A percentile compares a stretch with the other conserved stretches of the same genome.
These are phyloP conservation scores for Sebastiscus tertius DNA, from an alignment of 2,797 vertebrate species.

Conservation along the genomic window DNA sequence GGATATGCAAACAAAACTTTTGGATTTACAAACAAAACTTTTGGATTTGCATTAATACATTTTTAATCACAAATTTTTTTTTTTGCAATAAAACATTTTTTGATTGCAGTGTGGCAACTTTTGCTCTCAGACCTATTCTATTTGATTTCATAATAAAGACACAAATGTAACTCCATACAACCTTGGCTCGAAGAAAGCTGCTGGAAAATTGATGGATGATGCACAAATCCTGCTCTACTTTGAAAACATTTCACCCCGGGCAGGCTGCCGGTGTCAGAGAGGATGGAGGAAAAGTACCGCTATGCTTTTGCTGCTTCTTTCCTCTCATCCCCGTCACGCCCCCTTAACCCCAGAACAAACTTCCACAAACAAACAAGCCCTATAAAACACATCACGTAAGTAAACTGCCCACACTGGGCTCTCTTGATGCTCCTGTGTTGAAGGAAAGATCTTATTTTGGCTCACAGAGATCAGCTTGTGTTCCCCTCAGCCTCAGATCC, in stretches of 20 bases:
- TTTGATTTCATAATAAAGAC: no score
- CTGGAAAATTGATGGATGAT: background rate
- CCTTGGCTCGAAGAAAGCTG: background rate
- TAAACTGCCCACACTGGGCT: constrained; percentile 28
- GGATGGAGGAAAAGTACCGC: constrained; percentile 49
- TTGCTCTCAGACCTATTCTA: no score
- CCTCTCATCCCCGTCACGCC: constrained; percentile 20
- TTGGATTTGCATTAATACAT: no score
- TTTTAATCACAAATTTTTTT: no score
- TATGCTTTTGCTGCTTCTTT: background rate
- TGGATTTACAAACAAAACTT: no score
- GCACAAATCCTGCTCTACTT: background rate
- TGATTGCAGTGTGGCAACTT: no score
- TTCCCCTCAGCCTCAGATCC: background rate
- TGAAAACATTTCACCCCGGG: background rate
- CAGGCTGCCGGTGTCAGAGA: background rate
- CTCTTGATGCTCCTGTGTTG: constrained; percentile 24
- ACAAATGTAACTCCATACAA: no score
- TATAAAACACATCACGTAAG: constrained; percentile 32
- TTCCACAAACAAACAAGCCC: constrained; percentile 57
- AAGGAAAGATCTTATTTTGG: constrained; percentile 50
- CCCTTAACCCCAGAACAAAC: constrained; percentile 44
- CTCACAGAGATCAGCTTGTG: constrained; percentile 33
- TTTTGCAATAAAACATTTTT: no score
- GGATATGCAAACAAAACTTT: no score